Base-by-base conservation (phyloP, 2,888 invertebrate species). In the Sycophila texana region DNA sequence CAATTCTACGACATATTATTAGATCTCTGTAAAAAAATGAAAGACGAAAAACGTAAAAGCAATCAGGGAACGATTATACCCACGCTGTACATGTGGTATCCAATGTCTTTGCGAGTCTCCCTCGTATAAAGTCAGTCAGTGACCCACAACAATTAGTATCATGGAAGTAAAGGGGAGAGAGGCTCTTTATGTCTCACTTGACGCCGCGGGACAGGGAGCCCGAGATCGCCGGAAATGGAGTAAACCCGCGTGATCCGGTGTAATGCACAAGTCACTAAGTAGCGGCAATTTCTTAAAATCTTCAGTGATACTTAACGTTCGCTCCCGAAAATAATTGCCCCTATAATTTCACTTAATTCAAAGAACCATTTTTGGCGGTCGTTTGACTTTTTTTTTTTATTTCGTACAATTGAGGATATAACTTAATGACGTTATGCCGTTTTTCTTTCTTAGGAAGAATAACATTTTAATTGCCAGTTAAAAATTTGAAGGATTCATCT, bases 71-170 rank as follows among this genome's bases (percentile, higher is more conserved):
- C 10, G 39, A 39, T 39, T 4, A 10, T 39, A 39, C 39, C 39
- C 10, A 39, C 39, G 10, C 26, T 2, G 26, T 47, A 30, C 30
- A 20, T 30, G 3, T 51, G 67, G 82, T 74, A 83, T 86, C 85
- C 86, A 26, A 76, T 70, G 63, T 87, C 86, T 86, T 84, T 78
- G 81, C 75, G 79, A 80, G 82, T 82, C 83, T 83, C 81, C 84
- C 84, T 84, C 82, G 22, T 16, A 83, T 83, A 83, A 83, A 77
- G 14, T 84, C 85, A 86, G 87, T 88, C 89, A 88, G 85, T 87
- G 88, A 89, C 89, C 89, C 86, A 87, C 84, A 85, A 88, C 86
- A 88, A 88, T 88, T 88, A 88, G 84, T 84, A 82, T 83, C 80
- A 83, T 83, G 78, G 61, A 73, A 81, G 74, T 63, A 61, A 73